Percentiles rank a stretch among this genome's conserved stretches.
These are phyloP conservation scores for Macroteleia sp. DNA, from an alignment of 2,888 invertebrate species.

Conservation along the genomic window DNA sequence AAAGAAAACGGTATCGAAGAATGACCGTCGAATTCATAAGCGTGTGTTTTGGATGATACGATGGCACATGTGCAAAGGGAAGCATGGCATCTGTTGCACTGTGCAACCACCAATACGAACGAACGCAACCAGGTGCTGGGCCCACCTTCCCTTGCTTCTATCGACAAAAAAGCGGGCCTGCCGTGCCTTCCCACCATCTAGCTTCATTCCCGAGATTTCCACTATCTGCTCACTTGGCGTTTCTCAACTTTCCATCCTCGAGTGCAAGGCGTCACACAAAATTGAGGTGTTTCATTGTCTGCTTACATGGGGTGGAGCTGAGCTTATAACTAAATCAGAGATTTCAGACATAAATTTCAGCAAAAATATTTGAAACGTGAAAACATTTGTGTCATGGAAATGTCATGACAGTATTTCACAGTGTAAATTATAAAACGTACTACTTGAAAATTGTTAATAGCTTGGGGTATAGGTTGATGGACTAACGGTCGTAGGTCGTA, in stretches of 20 bases:
- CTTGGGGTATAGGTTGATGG: too few species aligned
- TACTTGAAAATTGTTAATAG: too few species aligned
- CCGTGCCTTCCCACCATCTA: conserved; percentile 34
- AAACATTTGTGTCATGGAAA: too few species aligned
- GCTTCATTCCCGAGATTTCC: conserved; percentile 57
- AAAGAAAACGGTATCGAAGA: conserved; percentile 10
- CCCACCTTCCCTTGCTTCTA: conserved; percentile 43
- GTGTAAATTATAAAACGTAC: too few species aligned
- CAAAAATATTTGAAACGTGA: too few species aligned
- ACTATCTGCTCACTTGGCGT: conserved; percentile 35
- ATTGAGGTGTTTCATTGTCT: background rate
- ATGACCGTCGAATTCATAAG: conserved; percentile 15
- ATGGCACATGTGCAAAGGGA: conserved; percentile 56
- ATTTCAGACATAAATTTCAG: conserved; percentile 5
- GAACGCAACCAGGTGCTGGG: conserved; percentile 50
- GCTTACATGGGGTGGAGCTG: background rate
- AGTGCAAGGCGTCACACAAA: conserved; percentile 9
- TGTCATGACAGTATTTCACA: too few species aligned
- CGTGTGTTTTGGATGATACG: conserved; percentile 16
- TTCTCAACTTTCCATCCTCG: too few species aligned
- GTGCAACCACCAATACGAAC: conserved; percentile 44
- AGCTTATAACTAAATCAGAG: background rate
- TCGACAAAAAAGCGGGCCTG: conserved; percentile 49
- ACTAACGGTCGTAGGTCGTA: too few species aligned
- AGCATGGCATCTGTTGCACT: conserved; percentile 56